phyloP scores from a whole-genome alignment of 2,888 invertebrate genomes.

The Ormyrus nitidulus region DNA sequence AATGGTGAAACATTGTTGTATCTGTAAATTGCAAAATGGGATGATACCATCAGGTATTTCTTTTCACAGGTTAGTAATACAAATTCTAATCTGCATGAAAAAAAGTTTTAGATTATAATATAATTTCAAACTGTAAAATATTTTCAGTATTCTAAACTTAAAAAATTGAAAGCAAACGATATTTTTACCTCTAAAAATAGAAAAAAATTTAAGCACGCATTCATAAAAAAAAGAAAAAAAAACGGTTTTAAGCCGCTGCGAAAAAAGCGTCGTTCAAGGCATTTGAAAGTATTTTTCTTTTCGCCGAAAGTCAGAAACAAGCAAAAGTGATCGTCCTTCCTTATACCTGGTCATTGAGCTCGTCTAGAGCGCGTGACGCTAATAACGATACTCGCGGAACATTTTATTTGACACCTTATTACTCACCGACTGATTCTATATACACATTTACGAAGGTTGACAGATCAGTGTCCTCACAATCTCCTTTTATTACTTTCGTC shows the following conservation, averaged over 20 bases:
- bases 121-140: too few relatives aligned
- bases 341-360: slow-evolving; percentile 29
- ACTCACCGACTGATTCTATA: slow-evolving; percentile 7
- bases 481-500: neutral
- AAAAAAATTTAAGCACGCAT: too few relatives aligned
- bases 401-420: slow-evolving; percentile 18
- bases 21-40: too few relatives aligned
- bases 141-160: too few relatives aligned
- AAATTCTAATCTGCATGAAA: too few relatives aligned
- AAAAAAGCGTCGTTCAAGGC: neutral
- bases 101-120: too few relatives aligned
- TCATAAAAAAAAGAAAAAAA: too few relatives aligned
- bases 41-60: too few relatives aligned
- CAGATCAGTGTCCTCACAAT: slow-evolving; percentile 20
- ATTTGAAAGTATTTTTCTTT: slow-evolving; percentile 1
- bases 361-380: slow-evolving; percentile 12
- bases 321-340: slow-evolving; percentile 14
- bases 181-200: too few relatives aligned
- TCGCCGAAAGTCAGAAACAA: neutral
- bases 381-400: slow-evolving; percentile 16
- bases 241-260: neutral
- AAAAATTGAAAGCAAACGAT: too few relatives aligned
- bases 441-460: slow-evolving; percentile 2
- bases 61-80: too few relatives aligned
- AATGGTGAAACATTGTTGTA: too few relatives aligned